Evolutionary conservation across 2,888 invertebrate species (phyloP), one percentile per base, ranked within the genome.

Genomic region (Drosophila ezoana): DNA sequence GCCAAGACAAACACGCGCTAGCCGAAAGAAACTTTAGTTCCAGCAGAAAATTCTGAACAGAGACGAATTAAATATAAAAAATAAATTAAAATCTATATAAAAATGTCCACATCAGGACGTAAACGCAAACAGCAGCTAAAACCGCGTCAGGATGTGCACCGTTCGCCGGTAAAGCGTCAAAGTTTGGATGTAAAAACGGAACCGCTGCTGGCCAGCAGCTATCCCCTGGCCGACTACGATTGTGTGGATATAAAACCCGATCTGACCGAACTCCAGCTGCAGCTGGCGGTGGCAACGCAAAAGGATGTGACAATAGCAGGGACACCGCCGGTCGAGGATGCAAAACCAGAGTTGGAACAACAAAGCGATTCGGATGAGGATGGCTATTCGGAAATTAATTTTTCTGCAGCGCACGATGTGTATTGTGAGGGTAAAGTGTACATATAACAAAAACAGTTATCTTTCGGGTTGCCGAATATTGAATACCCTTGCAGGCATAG

Each of bases 341-440:
- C 8, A 4, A 70, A 72, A 28, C 40, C 44, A 4, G 76, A 77
- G 4, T 16, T 79, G 45, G 89, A 87, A 4, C 59, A 89, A 45
- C 77, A 79, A 49, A 89, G 87, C 48, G 88, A 89, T 28, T 81
- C 79, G 3, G 88, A 89, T 28, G 89, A 89, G 23, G 89, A 89
- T 28, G 87, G 89, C 8, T 87, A 89, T 28, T 86, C 87, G 1
- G 88, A 89, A 44, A 66, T 84, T 0, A 76, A 76, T 32, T 66
- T 70, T 28, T 66, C 72, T 3, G 67, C 73, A 5, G 69, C 71
- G 10, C 65, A 62, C 2, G 87, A 86, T 49, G 72, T 87, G 6
- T 75, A 76, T 44, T 71, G 79, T 18, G 77, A 82, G 44, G 87
- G 88, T 89, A 71, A 67, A 40, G 16, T n/a, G 1, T 4, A 32